Evolutionary conservation across 2,888 invertebrate species (phyloP).

Genomic region (Rhopalosiphum nymphaeae): DNA sequence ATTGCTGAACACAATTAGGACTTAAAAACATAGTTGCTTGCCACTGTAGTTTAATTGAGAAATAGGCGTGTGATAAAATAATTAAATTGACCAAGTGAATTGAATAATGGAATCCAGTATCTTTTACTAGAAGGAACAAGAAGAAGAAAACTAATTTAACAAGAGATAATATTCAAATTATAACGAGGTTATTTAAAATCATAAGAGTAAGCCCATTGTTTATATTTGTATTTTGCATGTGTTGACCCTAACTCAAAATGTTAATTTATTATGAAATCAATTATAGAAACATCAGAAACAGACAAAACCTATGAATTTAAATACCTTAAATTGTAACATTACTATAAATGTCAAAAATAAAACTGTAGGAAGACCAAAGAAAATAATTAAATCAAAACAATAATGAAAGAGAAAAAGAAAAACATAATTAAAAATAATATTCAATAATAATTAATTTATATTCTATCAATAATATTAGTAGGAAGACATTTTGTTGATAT

Average conservation of each 20-base stretch:
- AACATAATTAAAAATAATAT: conserved; percentile 20
- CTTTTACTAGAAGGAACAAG: neutral
- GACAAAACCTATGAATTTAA: neutral
- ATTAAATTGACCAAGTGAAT: neutral
- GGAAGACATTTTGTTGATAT: conserved; percentile 52
- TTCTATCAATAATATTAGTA: conserved; percentile 47
- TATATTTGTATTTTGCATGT: neutral
- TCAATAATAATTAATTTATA: conserved; percentile 34
- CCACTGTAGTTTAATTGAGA: neutral
- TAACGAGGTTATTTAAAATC: neutral
- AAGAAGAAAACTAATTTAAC: conserved; percentile 4
- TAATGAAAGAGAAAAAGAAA: conserved; percentile 17
- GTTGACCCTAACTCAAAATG: neutral
- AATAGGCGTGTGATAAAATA: neutral
- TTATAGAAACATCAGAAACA: neutral
- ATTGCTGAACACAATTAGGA: conserved; percentile 9
- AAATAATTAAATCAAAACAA: conserved; percentile 14
- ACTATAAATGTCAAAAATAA: neutral
- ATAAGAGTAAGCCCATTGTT: neutral
- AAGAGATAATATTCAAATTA: neutral
- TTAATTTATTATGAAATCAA: neutral
- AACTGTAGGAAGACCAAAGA: conserved; percentile 22
- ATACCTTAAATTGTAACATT: neutral
- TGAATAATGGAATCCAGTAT: conserved; percentile 51
- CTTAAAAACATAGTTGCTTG: neutral